Base-by-base conservation (phyloP, 2,888 invertebrate genomes). In the Zaprionus lineosus region DNA sequence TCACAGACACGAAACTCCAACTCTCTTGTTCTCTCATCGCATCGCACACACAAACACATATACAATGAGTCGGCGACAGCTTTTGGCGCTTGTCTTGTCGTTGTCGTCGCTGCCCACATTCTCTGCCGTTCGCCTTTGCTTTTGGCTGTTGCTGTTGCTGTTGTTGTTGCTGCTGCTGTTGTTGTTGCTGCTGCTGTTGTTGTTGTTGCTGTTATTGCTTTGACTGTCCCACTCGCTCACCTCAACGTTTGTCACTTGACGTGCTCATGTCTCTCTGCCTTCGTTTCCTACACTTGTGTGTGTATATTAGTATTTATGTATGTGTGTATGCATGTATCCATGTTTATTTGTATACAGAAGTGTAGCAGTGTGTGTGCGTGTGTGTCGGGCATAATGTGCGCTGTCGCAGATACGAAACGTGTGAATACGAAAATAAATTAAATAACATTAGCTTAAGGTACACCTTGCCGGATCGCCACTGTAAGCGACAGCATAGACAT, bases 391-490 rank as follows among this genome's bases (percentile, higher is more conserved):
- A 18, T 21, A 39, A 31, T 48, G 53, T 63, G 21, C 16, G 44
- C 44, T 48, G 53, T 16, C 48, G 41, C 41, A 37, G 60, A 31
- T 34, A 48, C 57, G 33, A 62, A 79, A 84, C 67, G 81, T 83
- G 84, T 86, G 86, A 81, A 81, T 77, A 77, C 82, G 57, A 84
- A 84, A 81, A 84, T 77, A 84, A 85, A 84, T 84, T 73, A 81
- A 81, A 85, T 84, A 81, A 85, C 81, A 79, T 78, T 84, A 83
- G 79, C 64, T 82, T 57, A 46, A 74, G 76, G 85, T 78, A 78
- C 78, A 78, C 78, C 85, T 78, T 84, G 85, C 78, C 75, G 68
- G 66, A 72, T 64, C 72, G 68, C 73, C 83, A 78, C 76, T 66
- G 83, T 78, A 44, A 39, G 58, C 58, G 61, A 43, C 24, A 24